A percentile compares a stretch with the other conserved stretches of the same genome.
phyloP scores from a whole-genome alignment of 2,797 vertebrate genomes.

The Enteromius fasciolatus region DNA sequence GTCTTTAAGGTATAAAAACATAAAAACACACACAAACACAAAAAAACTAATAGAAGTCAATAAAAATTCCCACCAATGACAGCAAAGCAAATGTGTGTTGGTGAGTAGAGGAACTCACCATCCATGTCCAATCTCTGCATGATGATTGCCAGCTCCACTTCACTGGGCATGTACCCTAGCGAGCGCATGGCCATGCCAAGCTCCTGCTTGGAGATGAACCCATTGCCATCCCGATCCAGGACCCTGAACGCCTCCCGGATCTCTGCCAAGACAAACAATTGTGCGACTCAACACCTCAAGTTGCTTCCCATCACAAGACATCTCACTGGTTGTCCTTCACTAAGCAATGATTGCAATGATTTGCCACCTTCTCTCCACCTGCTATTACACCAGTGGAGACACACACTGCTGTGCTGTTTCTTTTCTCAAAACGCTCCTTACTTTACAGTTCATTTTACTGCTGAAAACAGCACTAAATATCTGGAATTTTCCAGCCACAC shows the following conservation, averaged over 20 bases:
- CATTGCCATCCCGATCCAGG: constrained; percentile 87
- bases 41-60: neutral
- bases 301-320: constrained; percentile 7
- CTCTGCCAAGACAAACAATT: constrained; percentile 75
- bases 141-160: constrained; percentile 89
- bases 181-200: constrained; percentile 91
- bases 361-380: constrained; percentile 61
- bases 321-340: constrained; percentile 53
- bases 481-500: constrained; percentile 8
- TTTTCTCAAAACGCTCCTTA: constrained; percentile 14
- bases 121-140: constrained; percentile 92
- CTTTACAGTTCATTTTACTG: neutral
- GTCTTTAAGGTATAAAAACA: neutral
- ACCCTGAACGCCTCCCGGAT: constrained; percentile 93
- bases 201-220: constrained; percentile 90
- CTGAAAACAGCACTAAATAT: constrained; percentile 13
- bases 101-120: constrained; percentile 72
- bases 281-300: constrained; percentile 22
- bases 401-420: constrained; percentile 23
- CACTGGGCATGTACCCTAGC: constrained; percentile 88
- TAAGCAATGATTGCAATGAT: constrained; percentile 64
- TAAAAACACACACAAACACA: too few species aligned
- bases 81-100: neutral
- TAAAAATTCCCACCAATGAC: neutral
- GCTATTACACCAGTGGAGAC: constrained; percentile 29